Conservation (phyloP, 2,113 vertebrate genomes). For the Cheirogaleus medius region DNA sequence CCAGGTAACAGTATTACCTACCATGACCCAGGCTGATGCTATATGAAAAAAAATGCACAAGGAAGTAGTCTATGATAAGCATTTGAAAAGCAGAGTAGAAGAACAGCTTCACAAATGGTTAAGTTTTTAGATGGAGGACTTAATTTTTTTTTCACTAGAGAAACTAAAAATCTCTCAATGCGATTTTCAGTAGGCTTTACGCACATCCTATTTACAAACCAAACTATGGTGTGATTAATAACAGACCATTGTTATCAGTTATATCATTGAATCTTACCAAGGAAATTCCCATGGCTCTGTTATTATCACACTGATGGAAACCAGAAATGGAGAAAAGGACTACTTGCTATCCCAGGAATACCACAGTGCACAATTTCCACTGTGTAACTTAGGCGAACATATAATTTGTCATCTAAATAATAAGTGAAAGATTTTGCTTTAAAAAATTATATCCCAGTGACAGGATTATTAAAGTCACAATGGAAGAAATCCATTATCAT, state of each 20-base stretch:
- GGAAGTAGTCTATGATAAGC: background rate
- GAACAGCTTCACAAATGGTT: background rate
- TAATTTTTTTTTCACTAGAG: background rate
- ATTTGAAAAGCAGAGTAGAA: conserved; percentile 25
- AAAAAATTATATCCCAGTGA: background rate
- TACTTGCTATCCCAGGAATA: background rate
- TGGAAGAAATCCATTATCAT: background rate
- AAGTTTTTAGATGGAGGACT: background rate
- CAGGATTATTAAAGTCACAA: conserved; percentile 21
- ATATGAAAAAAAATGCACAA: background rate
- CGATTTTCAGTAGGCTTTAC: background rate
- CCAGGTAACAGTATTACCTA: background rate
- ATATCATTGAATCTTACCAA: background rate
- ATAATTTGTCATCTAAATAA: background rate
- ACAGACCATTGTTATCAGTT: background rate
- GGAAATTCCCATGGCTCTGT: background rate
- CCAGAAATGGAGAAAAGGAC: background rate
- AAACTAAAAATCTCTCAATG: background rate
- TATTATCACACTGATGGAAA: background rate
- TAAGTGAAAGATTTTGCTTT: conserved; percentile 12
- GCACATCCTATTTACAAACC: background rate
- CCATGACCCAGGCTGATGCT: background rate
- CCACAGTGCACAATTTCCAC: background rate
- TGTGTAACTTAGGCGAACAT: background rate
- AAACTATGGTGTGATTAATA: background rate